Base-by-base conservation (phyloP, 30 jellyfish, hydroid and myxozoan species). In the Hydractinia echinata region DNA sequence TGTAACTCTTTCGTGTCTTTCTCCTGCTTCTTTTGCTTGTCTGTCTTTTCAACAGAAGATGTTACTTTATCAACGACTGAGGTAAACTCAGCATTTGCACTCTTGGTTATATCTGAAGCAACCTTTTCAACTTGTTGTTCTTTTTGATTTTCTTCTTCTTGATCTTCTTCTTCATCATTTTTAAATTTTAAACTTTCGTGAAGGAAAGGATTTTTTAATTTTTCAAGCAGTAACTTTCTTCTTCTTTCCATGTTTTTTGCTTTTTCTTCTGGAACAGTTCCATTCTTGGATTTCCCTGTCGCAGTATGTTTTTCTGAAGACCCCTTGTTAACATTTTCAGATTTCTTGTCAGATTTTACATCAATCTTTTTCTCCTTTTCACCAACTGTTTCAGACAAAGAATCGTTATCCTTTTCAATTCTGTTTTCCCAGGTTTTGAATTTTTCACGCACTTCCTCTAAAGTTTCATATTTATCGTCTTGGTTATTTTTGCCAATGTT, bases 201-300 rank as follows among this genome's bases (percentile, higher is more conserved):
- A 56, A 85, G 72, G 80, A 70, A 89, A 11, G 97, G 97, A 64
- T 85, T 89, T 30, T 89, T 85, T 48, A 92, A 58, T 64, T 77
- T 83, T 44, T 83, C 55, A 18, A 92, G 85, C 71, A 92, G 61
- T 20, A 73, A 82, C 54, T 92, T 54, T 92, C 95, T 78, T 92
- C 98, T 20, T 92, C 96, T 53, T 83, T 82, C 98, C 98, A 92
- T 11, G 96, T 73, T 20, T n/a, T 49, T 60, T 39, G 60, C 49
- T 15, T 84, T 21, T 66, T n/a, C 80, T 53, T 70, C 58, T 10
- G 66, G 53, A 44, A 49, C 79, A 7, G 73, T 21, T 51, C 54
- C 73, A 48, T 53, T n/a, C 7, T 21, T 64, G 61, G 55, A 15
- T 81, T 78, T 79, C 5, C 30, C 6, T 7, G 58, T 0, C 6